Base-by-base conservation (phyloP, 2,113 vertebrate genomes). In the Syngnathus typhle region DNA sequence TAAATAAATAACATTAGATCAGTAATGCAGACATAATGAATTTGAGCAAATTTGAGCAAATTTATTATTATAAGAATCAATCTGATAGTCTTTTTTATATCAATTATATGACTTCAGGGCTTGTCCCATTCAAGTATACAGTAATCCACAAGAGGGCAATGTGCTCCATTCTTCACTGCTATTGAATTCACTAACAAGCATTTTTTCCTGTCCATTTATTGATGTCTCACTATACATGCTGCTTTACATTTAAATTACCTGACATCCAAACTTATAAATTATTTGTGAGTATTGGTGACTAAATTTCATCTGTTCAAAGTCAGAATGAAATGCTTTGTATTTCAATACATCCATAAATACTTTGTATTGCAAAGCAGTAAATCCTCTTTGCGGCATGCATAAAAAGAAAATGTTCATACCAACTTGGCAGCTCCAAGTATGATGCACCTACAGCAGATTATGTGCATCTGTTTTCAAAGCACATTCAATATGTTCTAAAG, bases 131-230 rank as follows among this genome's bases (percentile, higher is more conserved):
- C 2, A 13, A 27, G 11, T 19, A 3, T 19, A 9, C 38, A 54
- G 18, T 6, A 46, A 13, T 58, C 85, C 85, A 85, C 66, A 65
- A 78, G 82, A 75, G 77, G 82, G 73, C 82, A 68, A 65, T 51
- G 70, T 64, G 54, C 7, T 38, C 63, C 39, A 13, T 61, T 13
- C 27, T 32, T 61, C 1, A 16, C 27, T 15, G 15, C n/a, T 16
- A 19, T 19, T 51, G 16, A 27, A 27, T 27, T 27, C n/a, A 23
- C 52, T 41, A 19, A 19, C 37, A 7, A 44, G 41, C 5, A 44
- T 62, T 62, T n/a, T n/a, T 23, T 44, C 39, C 12, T n/a, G 15
- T 62, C 60, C 1, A 62, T 10, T 41, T 43, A 38, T 55, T 27
- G 1, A 10, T 23, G 4, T 56, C 13, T 16, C 13, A 15, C 23